phyloP scores from a whole-genome alignment of 2,113 vertebrate genomes.

The Microcebus griseorufus region DNA sequence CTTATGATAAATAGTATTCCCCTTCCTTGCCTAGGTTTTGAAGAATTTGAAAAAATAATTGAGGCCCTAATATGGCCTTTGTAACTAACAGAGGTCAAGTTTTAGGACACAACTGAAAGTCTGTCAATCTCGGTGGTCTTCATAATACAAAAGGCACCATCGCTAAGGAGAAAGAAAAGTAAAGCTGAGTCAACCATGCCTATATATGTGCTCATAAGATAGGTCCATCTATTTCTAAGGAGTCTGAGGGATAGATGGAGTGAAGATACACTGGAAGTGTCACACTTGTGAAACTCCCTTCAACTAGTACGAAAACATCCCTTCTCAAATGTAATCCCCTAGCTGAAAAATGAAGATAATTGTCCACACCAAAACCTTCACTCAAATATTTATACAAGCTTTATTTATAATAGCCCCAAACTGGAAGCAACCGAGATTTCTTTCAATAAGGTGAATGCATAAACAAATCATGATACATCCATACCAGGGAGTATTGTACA shows the following conservation, averaged over 20 bases:
- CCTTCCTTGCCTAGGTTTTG: background rate
- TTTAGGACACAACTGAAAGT: background rate
- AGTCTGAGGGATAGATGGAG: background rate
- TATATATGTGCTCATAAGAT: background rate
- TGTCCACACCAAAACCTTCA: background rate
- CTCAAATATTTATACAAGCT: background rate
- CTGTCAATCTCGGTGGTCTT: too few species aligned
- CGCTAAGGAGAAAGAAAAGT: background rate
- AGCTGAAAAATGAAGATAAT: background rate
- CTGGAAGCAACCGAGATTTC: background rate
- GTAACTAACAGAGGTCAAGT: background rate
- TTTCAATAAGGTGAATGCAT: background rate
- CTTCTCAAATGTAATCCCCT: background rate
- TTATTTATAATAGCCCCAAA: background rate
- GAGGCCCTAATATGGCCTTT: background rate
- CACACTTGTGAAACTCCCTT: background rate
- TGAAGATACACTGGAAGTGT: too few species aligned
- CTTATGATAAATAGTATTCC: background rate
- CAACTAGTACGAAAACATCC: background rate
- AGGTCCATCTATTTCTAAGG: background rate
- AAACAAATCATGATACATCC: background rate
- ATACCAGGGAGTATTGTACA: background rate
- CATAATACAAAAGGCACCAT: background rate
- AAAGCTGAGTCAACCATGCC: accelerated
- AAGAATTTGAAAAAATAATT: background rate